Evolutionary conservation across 2,888 invertebrate genomes (phyloP).

Genomic region (Maniola hyperantus): DNA sequence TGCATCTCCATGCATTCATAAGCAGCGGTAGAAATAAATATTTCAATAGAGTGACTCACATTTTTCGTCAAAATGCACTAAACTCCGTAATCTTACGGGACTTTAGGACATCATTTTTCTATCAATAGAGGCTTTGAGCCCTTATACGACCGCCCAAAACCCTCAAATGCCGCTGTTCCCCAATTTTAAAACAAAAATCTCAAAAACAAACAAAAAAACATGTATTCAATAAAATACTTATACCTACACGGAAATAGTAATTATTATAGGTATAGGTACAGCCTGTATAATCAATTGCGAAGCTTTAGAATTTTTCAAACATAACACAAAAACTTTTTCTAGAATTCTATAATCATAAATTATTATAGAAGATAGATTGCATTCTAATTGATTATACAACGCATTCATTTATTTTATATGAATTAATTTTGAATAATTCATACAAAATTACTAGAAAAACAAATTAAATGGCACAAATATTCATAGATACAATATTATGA

Average conservation of each 20-base stretch:
- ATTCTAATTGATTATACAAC: slow-evolving; percentile 26
- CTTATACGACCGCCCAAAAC: slow-evolving; percentile 22
- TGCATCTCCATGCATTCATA: slow-evolving; percentile 66
- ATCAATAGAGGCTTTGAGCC: slow-evolving; percentile 20
- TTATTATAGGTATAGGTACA: not conserved
- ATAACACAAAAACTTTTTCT: slow-evolving; percentile 20
- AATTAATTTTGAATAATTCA: slow-evolving; percentile 2
- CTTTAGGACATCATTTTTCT: slow-evolving; percentile 16
- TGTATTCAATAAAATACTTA: not conserved
- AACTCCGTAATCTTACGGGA: not conserved
- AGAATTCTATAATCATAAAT: slow-evolving; percentile 27
- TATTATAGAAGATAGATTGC: slow-evolving; percentile 31
- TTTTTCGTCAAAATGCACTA: slow-evolving; percentile 48
- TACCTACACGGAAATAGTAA: no score
- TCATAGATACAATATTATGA: not conserved
- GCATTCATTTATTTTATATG: slow-evolving; percentile 8
- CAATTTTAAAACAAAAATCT: not conserved
- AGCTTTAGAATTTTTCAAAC: slow-evolving; percentile 25
- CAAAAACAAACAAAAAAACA: not conserved
- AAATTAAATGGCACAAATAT: slow-evolving; percentile 2
- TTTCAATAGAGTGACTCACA: slow-evolving; percentile 74
- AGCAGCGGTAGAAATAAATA: slow-evolving; percentile 66
- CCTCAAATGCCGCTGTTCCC: slow-evolving; percentile 20
- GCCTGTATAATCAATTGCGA: slow-evolving; percentile 22
- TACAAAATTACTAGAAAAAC: not conserved